Conservation (phyloP, 2,797 vertebrate genomes). For the Melanitta fusca region DNA sequence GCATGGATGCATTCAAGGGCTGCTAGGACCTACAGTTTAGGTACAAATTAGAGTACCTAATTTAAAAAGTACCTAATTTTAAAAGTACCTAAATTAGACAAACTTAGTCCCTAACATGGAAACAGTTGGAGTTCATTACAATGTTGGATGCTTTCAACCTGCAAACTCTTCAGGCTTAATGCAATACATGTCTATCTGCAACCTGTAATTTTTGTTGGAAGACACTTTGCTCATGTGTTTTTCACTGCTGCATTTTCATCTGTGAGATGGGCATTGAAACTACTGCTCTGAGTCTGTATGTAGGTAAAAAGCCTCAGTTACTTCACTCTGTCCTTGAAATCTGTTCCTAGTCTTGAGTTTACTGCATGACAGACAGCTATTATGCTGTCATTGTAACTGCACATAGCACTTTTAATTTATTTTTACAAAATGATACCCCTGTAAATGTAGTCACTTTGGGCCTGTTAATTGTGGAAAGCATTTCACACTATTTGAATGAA, state of each 20-base stretch:
- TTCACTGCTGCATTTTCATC: background rate
- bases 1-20: background rate
- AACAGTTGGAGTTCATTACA: background rate
- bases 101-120: background rate
- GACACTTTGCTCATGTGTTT: background rate
- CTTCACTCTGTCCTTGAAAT: background rate
- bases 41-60: background rate
- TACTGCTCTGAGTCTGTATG: background rate
- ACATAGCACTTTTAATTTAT: background rate
- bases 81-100: background rate
- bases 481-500: slow-evolving; percentile 5
- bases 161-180: background rate
- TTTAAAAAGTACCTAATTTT: no score
- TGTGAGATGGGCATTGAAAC: background rate
- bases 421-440: background rate
- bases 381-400: background rate
- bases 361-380: background rate
- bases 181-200: background rate
- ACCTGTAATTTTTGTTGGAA: background rate
- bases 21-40: background rate
- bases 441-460: background rate
- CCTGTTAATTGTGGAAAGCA: slow-evolving; percentile 15
- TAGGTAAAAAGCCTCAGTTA: background rate
- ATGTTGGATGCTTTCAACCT: background rate
- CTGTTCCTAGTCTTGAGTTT: background rate